A percentile compares a stretch with the other conserved stretches of the same genome.
These are phyloP conservation scores for Ophioderma brevispina DNA, from an alignment of 35 echinoderm and acorn worm species.

Conservation along the genomic window DNA sequence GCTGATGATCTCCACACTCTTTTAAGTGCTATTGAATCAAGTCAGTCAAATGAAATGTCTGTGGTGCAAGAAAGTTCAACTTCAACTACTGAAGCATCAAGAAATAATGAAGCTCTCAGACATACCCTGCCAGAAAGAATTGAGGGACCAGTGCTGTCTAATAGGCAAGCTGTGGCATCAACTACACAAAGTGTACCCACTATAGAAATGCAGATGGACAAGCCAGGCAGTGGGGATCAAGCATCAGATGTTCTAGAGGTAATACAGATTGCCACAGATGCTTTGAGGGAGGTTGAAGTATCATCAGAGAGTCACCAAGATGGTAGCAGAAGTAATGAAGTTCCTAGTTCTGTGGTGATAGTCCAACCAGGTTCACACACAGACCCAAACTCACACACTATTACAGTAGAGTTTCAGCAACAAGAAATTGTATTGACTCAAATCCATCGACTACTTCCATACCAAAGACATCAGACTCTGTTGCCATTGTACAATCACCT, in stretches of 20 bases:
- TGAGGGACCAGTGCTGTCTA: too few species aligned
- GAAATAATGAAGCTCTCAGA: too few species aligned
- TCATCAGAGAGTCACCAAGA: not conserved
- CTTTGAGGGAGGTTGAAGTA: not conserved
- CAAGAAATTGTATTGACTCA: not conserved
- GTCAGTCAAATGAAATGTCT: too few species aligned
- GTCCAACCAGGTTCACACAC: not conserved
- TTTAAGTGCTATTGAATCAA: too few species aligned
- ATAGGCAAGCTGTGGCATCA: too few species aligned
- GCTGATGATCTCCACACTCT: too few species aligned
- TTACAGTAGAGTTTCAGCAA: not conserved
- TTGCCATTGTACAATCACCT: not conserved
- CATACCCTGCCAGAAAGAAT: too few species aligned
- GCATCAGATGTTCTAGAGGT: not conserved
- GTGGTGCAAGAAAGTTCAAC: too few species aligned
- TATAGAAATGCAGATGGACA: too few species aligned
- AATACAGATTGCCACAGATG: not conserved
- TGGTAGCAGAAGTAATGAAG: not conserved
- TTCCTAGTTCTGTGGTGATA: not conserved
- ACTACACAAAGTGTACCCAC: too few species aligned
- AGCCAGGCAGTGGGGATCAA: too few species aligned
- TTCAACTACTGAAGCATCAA: too few species aligned
- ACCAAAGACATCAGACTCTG: not conserved
- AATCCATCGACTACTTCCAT: not conserved
- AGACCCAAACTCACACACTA: not conserved